phyloP scores from a whole-genome alignment of 2,888 invertebrate species.

The Apodemia duryi region DNA sequence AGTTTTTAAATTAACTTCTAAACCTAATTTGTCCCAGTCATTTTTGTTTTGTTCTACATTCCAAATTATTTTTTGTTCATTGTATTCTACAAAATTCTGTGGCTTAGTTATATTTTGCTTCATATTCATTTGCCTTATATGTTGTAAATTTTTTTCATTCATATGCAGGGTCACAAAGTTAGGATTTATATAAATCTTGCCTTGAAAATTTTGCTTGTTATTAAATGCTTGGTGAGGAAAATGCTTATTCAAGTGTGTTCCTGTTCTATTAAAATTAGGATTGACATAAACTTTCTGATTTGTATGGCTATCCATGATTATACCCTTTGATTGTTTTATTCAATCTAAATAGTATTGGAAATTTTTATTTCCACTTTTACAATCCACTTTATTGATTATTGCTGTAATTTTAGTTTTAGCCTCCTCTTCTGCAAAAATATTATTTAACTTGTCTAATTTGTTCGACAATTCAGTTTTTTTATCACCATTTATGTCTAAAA shows the following conservation, averaged over 20 bases:
- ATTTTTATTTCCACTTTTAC: constrained; percentile 88
- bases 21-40: background rate
- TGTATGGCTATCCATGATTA: constrained; percentile 32
- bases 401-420: constrained; percentile 59
- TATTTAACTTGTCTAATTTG: constrained; percentile 72
- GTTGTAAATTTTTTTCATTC: background rate
- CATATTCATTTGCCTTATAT: background rate
- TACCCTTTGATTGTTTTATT: constrained; percentile 39
- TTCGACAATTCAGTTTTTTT: constrained; percentile 67
- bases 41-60: background rate
- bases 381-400: constrained; percentile 77
- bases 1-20: background rate
- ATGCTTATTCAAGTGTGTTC: constrained; percentile 18
- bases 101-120: background rate
- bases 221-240: background rate
- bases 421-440: constrained; percentile 48
- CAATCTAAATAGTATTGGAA: constrained; percentile 73
- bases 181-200: constrained; percentile 72
- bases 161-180: constrained; percentile 46
- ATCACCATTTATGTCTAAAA: constrained; percentile 89
- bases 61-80: constrained; percentile 1
- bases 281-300: constrained; percentile 61
- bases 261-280: constrained; percentile 57
- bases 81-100: background rate
- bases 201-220: constrained; percentile 27